These are phyloP conservation scores for Neelides sp. DNA, from an alignment of 1,140 invertebrate genomes.

Conservation along the genomic window DNA sequence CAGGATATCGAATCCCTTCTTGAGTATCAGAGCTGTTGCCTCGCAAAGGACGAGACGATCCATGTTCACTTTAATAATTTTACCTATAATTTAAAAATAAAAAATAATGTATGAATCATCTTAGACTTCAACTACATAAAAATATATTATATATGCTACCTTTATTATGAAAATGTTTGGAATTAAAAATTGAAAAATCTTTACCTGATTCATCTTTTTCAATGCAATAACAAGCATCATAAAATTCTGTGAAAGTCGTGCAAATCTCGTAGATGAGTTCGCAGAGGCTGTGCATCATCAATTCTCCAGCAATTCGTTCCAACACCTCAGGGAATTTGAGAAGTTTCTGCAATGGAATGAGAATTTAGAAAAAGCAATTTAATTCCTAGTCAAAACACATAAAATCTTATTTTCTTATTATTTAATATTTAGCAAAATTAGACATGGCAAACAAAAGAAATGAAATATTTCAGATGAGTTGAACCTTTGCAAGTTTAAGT, in stretches of 20 bases:
- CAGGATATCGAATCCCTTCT: constrained; percentile 74
- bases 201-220: constrained; percentile 57
- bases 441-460: background rate
- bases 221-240: constrained; percentile 94
- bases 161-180: background rate
- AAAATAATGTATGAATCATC: background rate
- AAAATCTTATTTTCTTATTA: background rate
- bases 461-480: constrained; percentile 9
- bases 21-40: constrained; percentile 76
- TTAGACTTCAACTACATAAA: constrained; percentile 6
- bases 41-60: constrained; percentile 82
- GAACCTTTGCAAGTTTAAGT: constrained; percentile 86
- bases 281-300: constrained; percentile 80
- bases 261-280: constrained; percentile 92
- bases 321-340: constrained; percentile 80
- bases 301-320: constrained; percentile 64
- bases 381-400: background rate
- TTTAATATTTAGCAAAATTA: background rate
- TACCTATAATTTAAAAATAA: constrained; percentile 39
- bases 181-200: constrained; percentile 4
- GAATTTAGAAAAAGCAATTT: background rate
- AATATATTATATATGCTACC: constrained; percentile 16
- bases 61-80: constrained; percentile 72
- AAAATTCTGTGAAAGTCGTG: constrained; percentile 90
- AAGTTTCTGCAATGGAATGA: constrained; percentile 40